Base-by-base conservation (phyloP, 2,113 vertebrate genomes). In the Esox niger region DNA sequence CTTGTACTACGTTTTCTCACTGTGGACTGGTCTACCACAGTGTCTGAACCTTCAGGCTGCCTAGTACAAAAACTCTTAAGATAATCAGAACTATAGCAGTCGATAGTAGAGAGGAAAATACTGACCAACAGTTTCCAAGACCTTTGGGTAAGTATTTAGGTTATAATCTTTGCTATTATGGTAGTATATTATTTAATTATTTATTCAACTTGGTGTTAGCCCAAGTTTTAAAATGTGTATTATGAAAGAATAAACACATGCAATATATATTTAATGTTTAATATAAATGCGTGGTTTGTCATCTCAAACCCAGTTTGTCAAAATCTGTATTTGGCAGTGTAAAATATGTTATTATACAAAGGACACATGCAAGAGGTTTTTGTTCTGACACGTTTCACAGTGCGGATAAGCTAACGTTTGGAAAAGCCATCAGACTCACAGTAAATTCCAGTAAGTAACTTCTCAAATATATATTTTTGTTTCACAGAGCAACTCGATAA, bases 31-130 rank as follows among this genome's bases (percentile, higher is more conserved):
- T 6, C 0, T 62, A 33, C 59, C 68, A 70, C 68, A 70, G 59
- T 70, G 68, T 52, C 61, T 21, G 15, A 62, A 31, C 23, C 13
- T 52, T 35, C 26, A 3, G 23, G 3, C 13, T 32, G 10, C 20
- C 20, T 77, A 13, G 27, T 6, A 80, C 87, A 85, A 78, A 87
- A 88, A 89, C 71, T 27, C 8, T 25, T 2, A 6, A 43, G 17
- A 0, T 1, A 54, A 77, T 69, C 0, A 23, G 43, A 57, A 52
- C 38, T 65, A 27, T 62, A 59, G 0, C 71, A 71, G 71, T 56
- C 13, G 15, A 27, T 21, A 27, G 21, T 6, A 5, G 15, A 29
- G n/a, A 2, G 26, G 25, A 57, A 4, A 29, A n/a, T 27, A 27
- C 55, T 57, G 13, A 2, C 25, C 26, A 57, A 57, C 27, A 33